Conservation (phyloP, 35 echinoderm and acorn worm genomes). For the Hemicentrotus pulcherrimus region DNA sequence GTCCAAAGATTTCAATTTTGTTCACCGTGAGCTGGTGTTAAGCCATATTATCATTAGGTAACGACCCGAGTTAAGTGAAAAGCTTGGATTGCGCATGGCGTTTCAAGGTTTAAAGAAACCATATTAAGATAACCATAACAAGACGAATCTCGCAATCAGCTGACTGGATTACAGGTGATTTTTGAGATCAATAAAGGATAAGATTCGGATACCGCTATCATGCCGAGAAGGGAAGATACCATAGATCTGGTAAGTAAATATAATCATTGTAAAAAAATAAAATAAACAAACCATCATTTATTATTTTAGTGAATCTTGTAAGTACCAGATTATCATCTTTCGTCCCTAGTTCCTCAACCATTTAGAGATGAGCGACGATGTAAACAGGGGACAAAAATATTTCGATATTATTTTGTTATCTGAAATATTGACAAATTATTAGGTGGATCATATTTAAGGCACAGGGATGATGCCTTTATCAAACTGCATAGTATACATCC, state of each 20-base stretch:
- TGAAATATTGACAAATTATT: too few relatives aligned
- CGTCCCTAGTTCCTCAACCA: too few relatives aligned
- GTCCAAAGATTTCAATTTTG: not conserved
- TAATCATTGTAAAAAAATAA: too few relatives aligned
- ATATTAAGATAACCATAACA: not conserved
- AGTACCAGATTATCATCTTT: too few relatives aligned
- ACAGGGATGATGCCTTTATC: too few relatives aligned
- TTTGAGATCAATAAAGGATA: not conserved
- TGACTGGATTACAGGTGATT: not conserved
- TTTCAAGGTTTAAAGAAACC: not conserved
- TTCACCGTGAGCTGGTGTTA: not conserved
- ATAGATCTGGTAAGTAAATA: not conserved
- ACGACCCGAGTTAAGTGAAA: not conserved
- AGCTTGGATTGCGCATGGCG: not conserved
- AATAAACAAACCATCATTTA: too few relatives aligned
- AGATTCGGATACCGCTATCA: not conserved
- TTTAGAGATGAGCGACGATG: too few relatives aligned
- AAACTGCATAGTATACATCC: too few relatives aligned
- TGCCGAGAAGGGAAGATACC: not conserved
- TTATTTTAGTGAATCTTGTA: too few relatives aligned
- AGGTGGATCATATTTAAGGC: too few relatives aligned
- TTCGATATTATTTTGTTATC: too few relatives aligned
- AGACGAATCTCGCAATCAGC: not conserved
- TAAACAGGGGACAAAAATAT: too few relatives aligned
- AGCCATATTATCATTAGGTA: not conserved